Percentiles rank a stretch among this genome's conserved stretches.
These are phyloP conservation scores for Elymnias hypermnestra DNA, from an alignment of 1,140 invertebrate species.

Conservation along the genomic window DNA sequence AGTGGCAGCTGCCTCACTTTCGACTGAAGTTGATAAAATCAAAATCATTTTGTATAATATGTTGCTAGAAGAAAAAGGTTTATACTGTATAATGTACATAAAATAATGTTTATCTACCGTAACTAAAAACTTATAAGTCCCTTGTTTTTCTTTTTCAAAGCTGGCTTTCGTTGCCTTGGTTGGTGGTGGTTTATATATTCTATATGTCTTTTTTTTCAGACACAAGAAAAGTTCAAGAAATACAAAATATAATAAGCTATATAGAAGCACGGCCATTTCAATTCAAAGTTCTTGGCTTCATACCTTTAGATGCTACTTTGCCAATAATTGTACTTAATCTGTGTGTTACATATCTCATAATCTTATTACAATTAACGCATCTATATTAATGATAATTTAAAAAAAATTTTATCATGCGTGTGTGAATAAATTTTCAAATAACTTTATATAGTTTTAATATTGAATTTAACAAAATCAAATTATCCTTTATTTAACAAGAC, in stretches of 20 bases:
- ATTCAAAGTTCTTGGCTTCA: slow-evolving; percentile 11
- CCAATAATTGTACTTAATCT: slow-evolving; percentile 14
- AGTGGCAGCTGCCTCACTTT: neutral
- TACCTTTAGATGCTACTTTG: slow-evolving; percentile 18
- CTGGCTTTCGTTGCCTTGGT: no score
- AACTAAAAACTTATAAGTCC: no score
- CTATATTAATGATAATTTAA: neutral
- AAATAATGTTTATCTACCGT: no score
- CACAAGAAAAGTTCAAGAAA: neutral
- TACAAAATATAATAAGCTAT: slow-evolving; percentile 20
- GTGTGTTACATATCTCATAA: slow-evolving; percentile 22
- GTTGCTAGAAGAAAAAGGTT: slow-evolving; percentile 18
- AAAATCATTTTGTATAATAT: slow-evolving; percentile 8
- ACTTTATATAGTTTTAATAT: no score
- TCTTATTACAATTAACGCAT: slow-evolving; percentile 1
- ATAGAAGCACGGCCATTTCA: slow-evolving; percentile 24
- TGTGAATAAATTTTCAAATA: no score
- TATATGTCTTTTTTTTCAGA: slow-evolving; percentile 18
- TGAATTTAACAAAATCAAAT: no score
- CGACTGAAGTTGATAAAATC: neutral
- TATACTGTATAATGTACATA: no score
- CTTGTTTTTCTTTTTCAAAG: no score
- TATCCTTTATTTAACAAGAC: no score
- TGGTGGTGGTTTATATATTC: no score
- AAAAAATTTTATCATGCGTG: no score